Evolutionary conservation across 2,888 invertebrate genomes (phyloP), one percentile per base, ranked within the genome.

Genomic region (Limulus polyphemus): DNA sequence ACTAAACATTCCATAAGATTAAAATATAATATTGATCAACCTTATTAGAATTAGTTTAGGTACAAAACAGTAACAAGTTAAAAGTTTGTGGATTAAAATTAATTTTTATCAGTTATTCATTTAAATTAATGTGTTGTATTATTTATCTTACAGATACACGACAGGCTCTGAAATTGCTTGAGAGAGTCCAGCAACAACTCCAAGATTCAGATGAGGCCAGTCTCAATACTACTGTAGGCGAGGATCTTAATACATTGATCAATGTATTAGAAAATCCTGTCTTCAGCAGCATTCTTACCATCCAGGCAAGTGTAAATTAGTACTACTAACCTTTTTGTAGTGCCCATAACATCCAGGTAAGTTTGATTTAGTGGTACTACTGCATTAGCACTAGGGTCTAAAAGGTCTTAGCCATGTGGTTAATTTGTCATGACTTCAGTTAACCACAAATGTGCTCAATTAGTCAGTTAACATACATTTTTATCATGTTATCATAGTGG

Each of bases 221-320:
- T 69, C 59, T 67, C 14, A 67, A 62, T 47, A 63, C 66, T 16
- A 56, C 62, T 47, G 64, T 71, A 55, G 75, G 75, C 65, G 73
- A 89, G 74, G 91, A 92, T 74, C 78, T 93, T 61, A 86, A 86
- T 73, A 84, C 89, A 68, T 81, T 93, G 55, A 84, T 92, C 70
- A 87, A 86, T 67, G 83, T 93, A 66, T 74, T 78, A 66, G 90
- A 92, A 73, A 92, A 92, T 79, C 94, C 94, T 3, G 88, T 94
- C 60, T 86, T 95, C 72, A 83, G 88, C 67, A 90, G 90, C 73
- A 88, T 94, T 71, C 88, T 91, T 16, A 90, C 88, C 61, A 84
- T 95, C 64, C 69, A 69, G 61, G 69, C 68, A 63, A 49, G 49
- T 14, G n/a, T 16, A 50, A 48, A 56, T 58, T 17, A 13, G 14